Evolutionary conservation across 2,113 vertebrate species (phyloP).

Genomic region (Laticauda colubrina): DNA sequence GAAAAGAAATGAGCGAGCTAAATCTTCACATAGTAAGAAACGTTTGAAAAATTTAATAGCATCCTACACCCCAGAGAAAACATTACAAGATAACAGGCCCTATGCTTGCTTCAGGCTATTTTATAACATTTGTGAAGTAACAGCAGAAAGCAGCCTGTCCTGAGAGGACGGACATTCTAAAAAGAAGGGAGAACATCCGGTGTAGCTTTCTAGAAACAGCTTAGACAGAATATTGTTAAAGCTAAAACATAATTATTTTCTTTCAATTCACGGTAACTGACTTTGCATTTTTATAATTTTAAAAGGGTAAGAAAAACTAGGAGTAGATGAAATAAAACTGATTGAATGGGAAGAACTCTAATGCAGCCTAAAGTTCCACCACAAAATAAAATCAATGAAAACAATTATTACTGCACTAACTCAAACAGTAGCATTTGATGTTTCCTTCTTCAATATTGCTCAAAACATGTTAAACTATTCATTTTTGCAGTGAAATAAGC

Average conservation of each 20-base stretch:
- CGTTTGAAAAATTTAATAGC: constrained; percentile 1
- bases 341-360: not conserved
- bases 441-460: not conserved
- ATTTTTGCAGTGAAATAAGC: not conserved
- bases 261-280: not conserved
- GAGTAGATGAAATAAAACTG: not conserved
- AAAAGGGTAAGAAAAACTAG: not conserved
- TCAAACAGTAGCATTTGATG: not conserved
- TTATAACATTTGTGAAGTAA: not conserved
- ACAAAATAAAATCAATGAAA: not conserved
- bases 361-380: not conserved
- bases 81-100: not conserved
- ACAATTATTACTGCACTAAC: not conserved
- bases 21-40: not conserved
- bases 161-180: not conserved
- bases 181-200: not conserved
- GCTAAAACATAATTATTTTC: not conserved
- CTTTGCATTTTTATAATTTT: not conserved
- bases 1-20: not conserved
- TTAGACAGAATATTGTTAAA: constrained; percentile 4
- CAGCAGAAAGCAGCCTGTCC: not conserved
- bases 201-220: not conserved
- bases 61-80: not conserved
- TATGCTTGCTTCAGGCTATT: not conserved
- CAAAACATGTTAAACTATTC: not conserved